These are phyloP conservation scores for Chloropsis hardwickii DNA, from an alignment of 2,113 vertebrate genomes.

Conservation along the genomic window DNA sequence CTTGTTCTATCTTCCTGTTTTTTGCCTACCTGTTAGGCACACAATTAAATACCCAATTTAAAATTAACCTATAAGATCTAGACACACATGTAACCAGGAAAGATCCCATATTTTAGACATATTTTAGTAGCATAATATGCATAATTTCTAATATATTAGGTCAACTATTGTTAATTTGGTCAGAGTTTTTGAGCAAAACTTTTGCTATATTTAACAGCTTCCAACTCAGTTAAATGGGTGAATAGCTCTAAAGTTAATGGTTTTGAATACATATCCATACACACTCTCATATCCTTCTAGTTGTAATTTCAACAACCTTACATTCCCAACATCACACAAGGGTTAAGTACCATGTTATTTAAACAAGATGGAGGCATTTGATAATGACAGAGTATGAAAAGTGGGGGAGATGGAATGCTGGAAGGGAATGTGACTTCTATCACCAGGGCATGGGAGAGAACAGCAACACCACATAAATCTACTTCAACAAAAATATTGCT, in stretches of 20 bases:
- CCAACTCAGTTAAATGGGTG: not conserved
- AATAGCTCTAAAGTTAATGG: not conserved
- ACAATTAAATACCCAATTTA: not conserved
- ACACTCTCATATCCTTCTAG: not conserved
- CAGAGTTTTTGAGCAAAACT: not conserved
- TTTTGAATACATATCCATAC: not conserved
- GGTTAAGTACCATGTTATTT: conserved; percentile 59
- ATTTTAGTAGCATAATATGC: not conserved
- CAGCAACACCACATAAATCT: not conserved
- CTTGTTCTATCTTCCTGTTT: not conserved
- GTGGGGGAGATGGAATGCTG: not conserved
- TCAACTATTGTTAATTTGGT: not conserved
- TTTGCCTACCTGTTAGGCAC: not conserved
- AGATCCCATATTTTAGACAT: not conserved
- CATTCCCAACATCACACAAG: conserved; percentile 62
- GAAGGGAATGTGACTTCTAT: not conserved
- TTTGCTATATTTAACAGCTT: not conserved
- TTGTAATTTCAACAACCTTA: conserved; percentile 46
- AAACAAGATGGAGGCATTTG: conserved; percentile 64
- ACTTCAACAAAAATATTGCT: conserved; percentile 24
- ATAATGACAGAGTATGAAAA: conserved; percentile 46
- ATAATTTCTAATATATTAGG: not conserved
- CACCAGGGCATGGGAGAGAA: not conserved
- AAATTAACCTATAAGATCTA: not conserved
- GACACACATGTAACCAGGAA: not conserved